A percentile compares a stretch with the other conserved stretches of the same genome.
phyloP scores from a whole-genome alignment of 1,140 invertebrate genomes.

The Oreohelix idahoensis region DNA sequence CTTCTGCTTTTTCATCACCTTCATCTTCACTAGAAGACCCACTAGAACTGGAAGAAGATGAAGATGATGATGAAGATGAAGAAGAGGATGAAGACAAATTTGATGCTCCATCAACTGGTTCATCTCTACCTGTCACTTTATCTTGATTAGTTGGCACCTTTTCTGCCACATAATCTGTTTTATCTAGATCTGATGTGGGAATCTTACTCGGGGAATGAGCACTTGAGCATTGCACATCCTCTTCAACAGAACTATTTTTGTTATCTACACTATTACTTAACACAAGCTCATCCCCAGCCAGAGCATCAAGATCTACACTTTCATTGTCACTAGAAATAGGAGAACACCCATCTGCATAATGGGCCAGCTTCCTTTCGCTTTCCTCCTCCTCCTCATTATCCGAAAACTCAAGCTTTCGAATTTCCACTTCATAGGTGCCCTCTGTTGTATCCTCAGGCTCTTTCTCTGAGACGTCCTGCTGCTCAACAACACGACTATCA shows the following conservation, averaged over 20 bases:
- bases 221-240: not conserved
- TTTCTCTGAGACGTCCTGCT: not conserved
- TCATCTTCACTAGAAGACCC: slow-evolving; percentile 30
- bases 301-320: slow-evolving; percentile 38
- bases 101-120: not conserved
- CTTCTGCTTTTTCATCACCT: slow-evolving; percentile 13
- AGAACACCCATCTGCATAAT: not conserved
- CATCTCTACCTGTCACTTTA: too few relatives aligned
- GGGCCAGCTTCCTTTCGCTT: not conserved
- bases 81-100: slow-evolving; percentile 5
- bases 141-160: not conserved
- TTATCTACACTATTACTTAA: not conserved
- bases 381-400: slow-evolving; percentile 29
- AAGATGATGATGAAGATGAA: slow-evolving; percentile 35
- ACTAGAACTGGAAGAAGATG: slow-evolving; percentile 17
- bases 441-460: slow-evolving; percentile 8
- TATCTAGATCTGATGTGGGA: not conserved
- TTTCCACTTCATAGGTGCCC: slow-evolving; percentile 28
- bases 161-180: not conserved
- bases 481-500: not conserved
- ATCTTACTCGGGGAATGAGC: not conserved
- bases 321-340: slow-evolving; percentile 30
- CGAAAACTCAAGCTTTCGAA: slow-evolving; percentile 23
- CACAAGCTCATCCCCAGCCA: slow-evolving; percentile 21
- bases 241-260: not conserved